phyloP scores from a whole-genome alignment of 1,140 invertebrate genomes.

The Harpegnathos saltator region DNA sequence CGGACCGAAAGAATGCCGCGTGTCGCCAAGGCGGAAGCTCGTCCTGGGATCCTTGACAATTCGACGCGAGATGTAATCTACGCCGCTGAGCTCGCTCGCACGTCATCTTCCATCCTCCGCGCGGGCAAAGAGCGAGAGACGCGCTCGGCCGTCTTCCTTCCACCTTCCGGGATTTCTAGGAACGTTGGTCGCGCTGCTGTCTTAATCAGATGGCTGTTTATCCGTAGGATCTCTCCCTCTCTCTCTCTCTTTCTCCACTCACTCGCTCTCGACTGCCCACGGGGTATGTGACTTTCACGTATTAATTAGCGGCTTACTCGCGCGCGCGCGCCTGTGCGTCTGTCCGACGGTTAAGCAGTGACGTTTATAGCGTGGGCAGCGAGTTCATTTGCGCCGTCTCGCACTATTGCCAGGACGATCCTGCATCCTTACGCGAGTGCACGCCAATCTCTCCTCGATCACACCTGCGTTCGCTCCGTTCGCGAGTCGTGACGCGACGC shows the following conservation, averaged over 20 bases:
- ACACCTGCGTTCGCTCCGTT: background rate
- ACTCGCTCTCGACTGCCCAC: slow-evolving; percentile 65
- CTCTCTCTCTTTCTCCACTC: slow-evolving; percentile 41
- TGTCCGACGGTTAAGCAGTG: slow-evolving; percentile 27
- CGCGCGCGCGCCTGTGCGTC: slow-evolving; percentile 9
- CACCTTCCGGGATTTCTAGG: slow-evolving; percentile 26
- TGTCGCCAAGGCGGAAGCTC: slow-evolving; percentile 59
- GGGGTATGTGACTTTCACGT: slow-evolving; percentile 76
- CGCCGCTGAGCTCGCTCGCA: slow-evolving; percentile 11
- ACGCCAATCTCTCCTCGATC: background rate
- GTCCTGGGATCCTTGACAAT: slow-evolving; percentile 52
- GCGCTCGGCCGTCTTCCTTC: slow-evolving; percentile 25
- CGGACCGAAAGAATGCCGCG: slow-evolving; percentile 40
- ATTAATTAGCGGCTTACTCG: slow-evolving; percentile 75
- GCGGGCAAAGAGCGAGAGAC: slow-evolving; percentile 5
- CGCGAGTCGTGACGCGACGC: background rate
- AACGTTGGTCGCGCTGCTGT: slow-evolving; percentile 46
- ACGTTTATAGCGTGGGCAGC: slow-evolving; percentile 64
- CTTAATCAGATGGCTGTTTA: slow-evolving; percentile 72
- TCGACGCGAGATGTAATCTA: slow-evolving; percentile 68
- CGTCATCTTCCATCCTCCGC: background rate
- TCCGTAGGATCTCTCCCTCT: slow-evolving; percentile 60
- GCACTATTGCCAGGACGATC: slow-evolving; percentile 14
- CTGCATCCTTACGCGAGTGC: background rate
- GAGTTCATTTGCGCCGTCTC: slow-evolving; percentile 20